Evolutionary conservation across 2,113 vertebrate genomes (phyloP).

Genomic region (Cyrtonyx montezumae): DNA sequence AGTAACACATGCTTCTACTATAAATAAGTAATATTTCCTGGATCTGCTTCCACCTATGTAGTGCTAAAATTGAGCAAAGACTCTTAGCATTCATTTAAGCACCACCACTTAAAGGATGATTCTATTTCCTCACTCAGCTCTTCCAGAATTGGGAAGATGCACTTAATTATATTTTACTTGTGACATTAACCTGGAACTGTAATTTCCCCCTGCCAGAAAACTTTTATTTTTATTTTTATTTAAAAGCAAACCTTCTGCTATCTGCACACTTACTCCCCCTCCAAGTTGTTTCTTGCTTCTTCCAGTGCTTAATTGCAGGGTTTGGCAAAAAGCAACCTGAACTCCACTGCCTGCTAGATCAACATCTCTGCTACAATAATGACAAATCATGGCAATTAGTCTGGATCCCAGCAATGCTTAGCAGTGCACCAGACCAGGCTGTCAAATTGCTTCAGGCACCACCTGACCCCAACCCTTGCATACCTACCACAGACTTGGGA

Average conservation of each 20-base stretch:
- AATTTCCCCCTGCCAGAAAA: background rate
- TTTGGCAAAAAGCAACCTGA: background rate
- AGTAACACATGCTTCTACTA: accelerated
- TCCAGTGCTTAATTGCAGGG: background rate
- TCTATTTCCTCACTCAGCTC: background rate
- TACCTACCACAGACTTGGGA: background rate
- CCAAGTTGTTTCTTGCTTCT: background rate
- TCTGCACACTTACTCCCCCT: too few relatives aligned
- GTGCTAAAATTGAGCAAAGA: background rate
- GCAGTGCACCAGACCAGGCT: accelerated
- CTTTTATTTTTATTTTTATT: background rate
- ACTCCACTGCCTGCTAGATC: background rate
- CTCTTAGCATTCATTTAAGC: background rate
- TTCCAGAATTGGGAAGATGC: background rate
- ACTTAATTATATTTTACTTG: background rate
- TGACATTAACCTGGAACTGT: background rate
- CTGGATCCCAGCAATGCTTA: background rate
- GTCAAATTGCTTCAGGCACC: background rate
- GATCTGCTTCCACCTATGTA: background rate
- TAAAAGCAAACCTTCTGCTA: background rate
- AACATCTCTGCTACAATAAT: background rate
- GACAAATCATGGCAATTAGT: background rate
- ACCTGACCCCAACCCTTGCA: background rate
- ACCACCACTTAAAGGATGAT: background rate
- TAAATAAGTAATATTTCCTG: background rate